phyloP scores from a whole-genome alignment of 2,113 vertebrate species.

The Hucho hucho region DNA sequence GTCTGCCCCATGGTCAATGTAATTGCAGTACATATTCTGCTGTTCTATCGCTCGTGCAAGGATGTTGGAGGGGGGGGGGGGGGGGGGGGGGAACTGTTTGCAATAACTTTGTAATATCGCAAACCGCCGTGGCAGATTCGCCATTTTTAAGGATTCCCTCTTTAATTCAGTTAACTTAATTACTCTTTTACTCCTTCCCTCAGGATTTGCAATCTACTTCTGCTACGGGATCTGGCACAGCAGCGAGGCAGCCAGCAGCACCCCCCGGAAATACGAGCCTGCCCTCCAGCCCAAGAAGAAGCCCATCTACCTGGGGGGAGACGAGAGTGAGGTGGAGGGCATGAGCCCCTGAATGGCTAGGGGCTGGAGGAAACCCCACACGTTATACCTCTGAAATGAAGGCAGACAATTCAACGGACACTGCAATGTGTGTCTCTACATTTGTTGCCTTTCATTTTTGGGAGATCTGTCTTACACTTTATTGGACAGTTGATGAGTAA shows the following conservation, averaged over 20 bases:
- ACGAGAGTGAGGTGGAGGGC: slow-evolving; percentile 61
- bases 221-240: slow-evolving; percentile 87
- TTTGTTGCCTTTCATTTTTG: not conserved
- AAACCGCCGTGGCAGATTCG: not conserved
- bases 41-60: too few relatives aligned
- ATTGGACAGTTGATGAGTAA: too few relatives aligned
- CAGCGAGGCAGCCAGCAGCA: slow-evolving; percentile 65
- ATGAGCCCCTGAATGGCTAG: slow-evolving; percentile 51
- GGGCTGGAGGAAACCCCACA: not conserved
- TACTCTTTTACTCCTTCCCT: not conserved
- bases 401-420: slow-evolving; percentile 35
- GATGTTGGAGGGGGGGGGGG: too few relatives aligned
- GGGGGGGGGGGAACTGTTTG: too few relatives aligned
- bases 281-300: slow-evolving; percentile 63
- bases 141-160: not conserved
- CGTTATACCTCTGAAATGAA: slow-evolving; percentile 54
- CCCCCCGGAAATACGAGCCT: slow-evolving; percentile 52
- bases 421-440: slow-evolving; percentile 18
- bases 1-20: too few relatives aligned
- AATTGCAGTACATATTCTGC: too few relatives aligned
- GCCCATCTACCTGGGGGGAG: slow-evolving; percentile 64
- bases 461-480: too few relatives aligned
- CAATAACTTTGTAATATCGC: not conserved
- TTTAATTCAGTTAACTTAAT: not conserved
- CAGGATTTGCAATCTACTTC: slow-evolving; percentile 92